These are phyloP conservation scores for Drosophila suzukii DNA, from an alignment of 1,140 invertebrate genomes.

Conservation along the genomic window DNA sequence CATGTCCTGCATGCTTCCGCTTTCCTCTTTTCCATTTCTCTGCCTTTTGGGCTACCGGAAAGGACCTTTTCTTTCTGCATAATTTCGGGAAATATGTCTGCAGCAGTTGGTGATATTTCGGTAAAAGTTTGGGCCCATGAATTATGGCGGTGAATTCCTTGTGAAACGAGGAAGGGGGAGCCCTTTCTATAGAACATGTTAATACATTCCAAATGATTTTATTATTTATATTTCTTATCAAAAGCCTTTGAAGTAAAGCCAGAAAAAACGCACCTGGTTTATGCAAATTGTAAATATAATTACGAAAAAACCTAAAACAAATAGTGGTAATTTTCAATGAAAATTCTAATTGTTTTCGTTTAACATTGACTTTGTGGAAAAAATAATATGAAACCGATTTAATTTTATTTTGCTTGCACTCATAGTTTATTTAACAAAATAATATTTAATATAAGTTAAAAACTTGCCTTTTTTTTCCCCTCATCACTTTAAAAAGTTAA, in stretches of 20 bases:
- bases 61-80: slow-evolving; percentile 33
- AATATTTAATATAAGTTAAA: too few species aligned
- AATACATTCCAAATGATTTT: background rate
- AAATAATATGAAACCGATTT: too few species aligned
- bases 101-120: slow-evolving; percentile 10
- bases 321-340: too few species aligned
- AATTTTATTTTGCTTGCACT: too few species aligned
- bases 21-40: slow-evolving; percentile 8
- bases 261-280: background rate
- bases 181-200: background rate
- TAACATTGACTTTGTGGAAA: too few species aligned
- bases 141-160: slow-evolving; percentile 17
- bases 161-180: background rate
- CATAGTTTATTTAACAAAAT: too few species aligned
- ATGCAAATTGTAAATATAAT: too few species aligned
- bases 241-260: background rate
- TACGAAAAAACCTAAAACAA: too few species aligned
- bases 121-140: slow-evolving; percentile 12
- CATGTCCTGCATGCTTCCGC: slow-evolving; percentile 54
- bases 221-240: background rate
- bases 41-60: slow-evolving; percentile 5
- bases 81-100: slow-evolving; percentile 24
- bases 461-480: too few species aligned
- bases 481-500: too few species aligned
- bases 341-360: too few species aligned